Percentiles rank a stretch among this genome's conserved stretches.
phyloP scores from a whole-genome alignment of 2,888 invertebrate genomes.

The Melinaea menophilus region DNA sequence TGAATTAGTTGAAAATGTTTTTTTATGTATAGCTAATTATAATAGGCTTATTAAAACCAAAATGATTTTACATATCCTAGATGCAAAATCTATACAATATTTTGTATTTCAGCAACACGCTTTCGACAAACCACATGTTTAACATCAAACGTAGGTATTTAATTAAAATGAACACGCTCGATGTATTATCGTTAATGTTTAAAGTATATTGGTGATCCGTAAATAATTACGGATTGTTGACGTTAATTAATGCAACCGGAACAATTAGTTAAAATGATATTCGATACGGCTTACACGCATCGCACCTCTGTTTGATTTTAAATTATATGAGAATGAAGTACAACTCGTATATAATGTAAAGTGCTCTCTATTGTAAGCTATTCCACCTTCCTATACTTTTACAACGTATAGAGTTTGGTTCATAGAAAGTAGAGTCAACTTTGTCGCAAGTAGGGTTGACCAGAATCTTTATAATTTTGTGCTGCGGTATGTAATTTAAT shows the following conservation, averaged over 20 bases:
- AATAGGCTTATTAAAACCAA: too few species aligned
- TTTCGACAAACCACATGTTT: slow-evolving; percentile 2
- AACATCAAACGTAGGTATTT: slow-evolving; percentile 5
- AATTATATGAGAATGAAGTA: too few species aligned
- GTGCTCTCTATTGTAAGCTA: too few species aligned
- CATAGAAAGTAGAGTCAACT: too few species aligned
- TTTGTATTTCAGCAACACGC: background rate
- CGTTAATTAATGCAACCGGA: slow-evolving; percentile 21
- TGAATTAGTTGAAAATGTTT: background rate
- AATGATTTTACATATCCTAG: too few species aligned
- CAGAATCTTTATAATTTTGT: too few species aligned
- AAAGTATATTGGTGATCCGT: slow-evolving; percentile 17
- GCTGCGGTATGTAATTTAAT: too few species aligned
- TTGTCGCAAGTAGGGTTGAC: too few species aligned
- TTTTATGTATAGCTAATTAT: too few species aligned
- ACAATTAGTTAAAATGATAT: slow-evolving; percentile 31
- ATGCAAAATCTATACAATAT: background rate
- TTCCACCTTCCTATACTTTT: too few species aligned
- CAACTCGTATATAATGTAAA: too few species aligned
- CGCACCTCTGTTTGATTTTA: background rate
- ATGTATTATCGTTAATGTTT: slow-evolving; percentile 8
- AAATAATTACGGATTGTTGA: slow-evolving; percentile 23
- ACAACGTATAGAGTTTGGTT: too few species aligned
- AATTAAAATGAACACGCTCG: slow-evolving; percentile 4
- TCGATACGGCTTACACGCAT: slow-evolving; percentile 17